Evolutionary conservation across 2,113 vertebrate genomes (phyloP), one percentile per base, ranked within the genome.

Genomic region (Lepus americanus): DNA sequence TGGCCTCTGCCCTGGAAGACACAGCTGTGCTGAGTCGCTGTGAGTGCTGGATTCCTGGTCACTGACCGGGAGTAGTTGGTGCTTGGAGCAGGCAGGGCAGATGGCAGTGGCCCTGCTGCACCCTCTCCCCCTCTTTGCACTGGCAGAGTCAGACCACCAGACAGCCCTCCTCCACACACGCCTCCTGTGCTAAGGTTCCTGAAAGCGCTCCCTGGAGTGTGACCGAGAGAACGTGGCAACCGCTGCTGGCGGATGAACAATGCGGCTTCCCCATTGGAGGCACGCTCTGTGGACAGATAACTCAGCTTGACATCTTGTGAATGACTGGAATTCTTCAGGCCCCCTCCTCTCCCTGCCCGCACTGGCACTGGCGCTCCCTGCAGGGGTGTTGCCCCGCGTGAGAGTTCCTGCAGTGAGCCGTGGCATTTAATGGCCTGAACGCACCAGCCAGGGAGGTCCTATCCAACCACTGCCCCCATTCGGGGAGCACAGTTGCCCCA

Each of bases 281-380:
- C 11, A 6, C 59, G 16, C 61, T 95, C 73, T 89, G 84, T 85
- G 94, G 29, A 13, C 63, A 64, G 77, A 90, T 87, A 93, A 79
- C 67, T 91, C 90, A 70, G 61, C 81, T 27, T 79, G 92, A 88
- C 90, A 85, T 82, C 82, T 64, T 78, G 44, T 90, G 92, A 96
- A 85, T 92, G 84, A 67, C 76, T 70, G 72, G 66, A 92, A 91
- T 92, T 95, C 84, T 87, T 93, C 22, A 87, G 36, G 1, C 6
- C 33, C 12, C 9, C 19, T 39, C 22, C 64, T 44, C 82, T 7
- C 25, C 9, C 19, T 22, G 5, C 82, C 39, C 61, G 27, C 17
- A 64, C 61, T 44, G 44, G 44, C 44, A 44, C 6, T 44, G 44
- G 44, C 44, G 1, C 44, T 44, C 55, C 19, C 55, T 16, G 19